Base-by-base conservation (phyloP, 1,140 invertebrate species). In the Leptinotarsa lineolata region DNA sequence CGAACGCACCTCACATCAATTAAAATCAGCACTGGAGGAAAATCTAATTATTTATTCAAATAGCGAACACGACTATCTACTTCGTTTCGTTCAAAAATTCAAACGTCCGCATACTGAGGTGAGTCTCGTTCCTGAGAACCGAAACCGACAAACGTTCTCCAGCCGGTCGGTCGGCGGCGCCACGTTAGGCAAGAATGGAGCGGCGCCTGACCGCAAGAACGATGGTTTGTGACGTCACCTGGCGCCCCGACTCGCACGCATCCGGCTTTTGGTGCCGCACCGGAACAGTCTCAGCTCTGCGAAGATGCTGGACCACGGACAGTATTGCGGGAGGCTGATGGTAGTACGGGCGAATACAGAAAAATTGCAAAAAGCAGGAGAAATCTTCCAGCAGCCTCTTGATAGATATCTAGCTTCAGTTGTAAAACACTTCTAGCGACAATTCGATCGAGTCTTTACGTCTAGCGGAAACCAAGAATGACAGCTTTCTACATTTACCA, bases 211-310 rank as follows among this genome's bases (percentile, higher is more conserved):
- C 15, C 24, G 18, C 61, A 22, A 21, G 20, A 64, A 64, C 12
- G 12, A 64, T 64, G 18, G n/a, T 18, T 61, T 18, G 61, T 64
- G 61, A 64, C 61, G 61, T 64, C 61, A 64, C 61, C n/a, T 64
- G 61, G 61, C 61, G 61, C 61, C 61, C 61, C 22, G 61, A 22
- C 61, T 64, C 61, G 22, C 8, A 64, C n/a, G 61, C 21, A 22
- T 64, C 61, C 61, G 61, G 61, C 13, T 15, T 22, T 64, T 22
- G 24, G 8, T 30, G 22, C 22, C 61, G 61, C 13, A 64, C 24
- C 61, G 61, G 24, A 64, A 30, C 61, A 64, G 24, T 30, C 61
- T 22, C 15, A 5, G 48, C n/a, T 54, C 2, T 6, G 48, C 48
- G 16, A 54, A 54, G n/a, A 54, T 15, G 15, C 48, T 15, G 15